These are phyloP conservation scores for Rhyacichthys aspro DNA, from an alignment of 2,797 vertebrate genomes.

Conservation along the genomic window DNA sequence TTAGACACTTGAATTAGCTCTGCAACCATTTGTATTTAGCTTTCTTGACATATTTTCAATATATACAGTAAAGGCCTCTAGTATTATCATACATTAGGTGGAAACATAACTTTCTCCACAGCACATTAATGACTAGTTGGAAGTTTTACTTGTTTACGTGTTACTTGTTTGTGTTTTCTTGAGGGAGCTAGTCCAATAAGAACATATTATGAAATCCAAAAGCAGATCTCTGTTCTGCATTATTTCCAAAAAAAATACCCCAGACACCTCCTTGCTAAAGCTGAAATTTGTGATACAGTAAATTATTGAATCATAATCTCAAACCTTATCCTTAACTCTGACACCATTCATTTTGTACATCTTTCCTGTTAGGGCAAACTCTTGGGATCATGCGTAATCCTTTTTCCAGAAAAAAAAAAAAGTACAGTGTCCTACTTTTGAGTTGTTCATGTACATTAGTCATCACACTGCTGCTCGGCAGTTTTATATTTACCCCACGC, in stretches of 20 bases:
- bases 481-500: slow-evolving; percentile 4
- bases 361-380: slow-evolving; percentile 3
- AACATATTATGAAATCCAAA: slow-evolving; percentile 3
- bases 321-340: background rate
- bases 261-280: background rate
- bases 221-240: background rate
- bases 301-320: slow-evolving; percentile 6
- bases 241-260: background rate
- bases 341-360: slow-evolving; percentile 4
- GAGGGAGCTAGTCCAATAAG: background rate
- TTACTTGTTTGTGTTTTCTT: slow-evolving; percentile 5
- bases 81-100: background rate
- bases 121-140: background rate
- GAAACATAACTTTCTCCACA: background rate
- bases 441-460: slow-evolving; percentile 12
- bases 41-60: no score
- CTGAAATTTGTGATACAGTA: background rate
- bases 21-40: no score
- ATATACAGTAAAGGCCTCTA: no score
- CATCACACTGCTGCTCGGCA: background rate
- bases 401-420: slow-evolving; percentile 2
- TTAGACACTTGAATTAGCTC: no score
- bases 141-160: no score
- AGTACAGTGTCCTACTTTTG: slow-evolving; percentile 4
- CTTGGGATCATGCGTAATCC: background rate